A percentile compares a stretch with the other conserved stretches of the same genome.
Evolutionary conservation across 2,113 vertebrate species (phyloP).

Genomic region (Lepus timidus): DNA sequence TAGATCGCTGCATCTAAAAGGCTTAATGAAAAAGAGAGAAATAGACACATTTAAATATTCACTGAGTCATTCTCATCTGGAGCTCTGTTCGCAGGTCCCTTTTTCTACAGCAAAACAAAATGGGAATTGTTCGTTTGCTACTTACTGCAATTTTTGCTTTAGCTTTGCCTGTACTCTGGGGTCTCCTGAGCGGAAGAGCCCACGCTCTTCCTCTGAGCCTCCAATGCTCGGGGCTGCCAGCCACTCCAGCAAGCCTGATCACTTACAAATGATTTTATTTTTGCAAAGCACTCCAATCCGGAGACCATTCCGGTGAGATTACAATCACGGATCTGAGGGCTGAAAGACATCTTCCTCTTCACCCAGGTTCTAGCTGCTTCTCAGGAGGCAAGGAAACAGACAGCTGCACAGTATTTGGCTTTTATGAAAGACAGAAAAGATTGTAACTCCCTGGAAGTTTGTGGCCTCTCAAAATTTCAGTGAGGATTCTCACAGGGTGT

Average conservation of each 20-base stretch:
- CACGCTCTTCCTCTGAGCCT: neutral
- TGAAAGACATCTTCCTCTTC: slow-evolving; percentile 26
- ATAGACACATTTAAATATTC: slow-evolving; percentile 64
- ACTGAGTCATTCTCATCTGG: slow-evolving; percentile 70
- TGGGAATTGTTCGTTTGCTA: slow-evolving; percentile 17
- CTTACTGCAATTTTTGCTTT: neutral
- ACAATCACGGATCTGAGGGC: neutral
- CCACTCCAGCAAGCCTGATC: neutral
- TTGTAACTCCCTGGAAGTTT: neutral
- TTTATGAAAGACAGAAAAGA: slow-evolving; percentile 48
- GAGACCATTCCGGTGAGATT: neutral
- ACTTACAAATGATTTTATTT: slow-evolving; percentile 63
- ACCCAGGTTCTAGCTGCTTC: neutral
- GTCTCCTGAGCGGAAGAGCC: neutral
- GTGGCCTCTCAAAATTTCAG: neutral
- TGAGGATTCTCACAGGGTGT: neutral
- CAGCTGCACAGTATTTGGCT: neutral
- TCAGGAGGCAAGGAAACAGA: neutral
- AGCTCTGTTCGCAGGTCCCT: slow-evolving; percentile 16
- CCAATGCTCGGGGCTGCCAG: neutral
- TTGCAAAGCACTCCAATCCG: slow-evolving; percentile 35
- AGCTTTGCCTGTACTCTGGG: neutral
- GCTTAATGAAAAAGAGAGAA: slow-evolving; percentile 59
- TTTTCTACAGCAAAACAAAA: slow-evolving; percentile 32
- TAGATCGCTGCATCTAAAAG: slow-evolving; percentile 44